Base-by-base conservation (phyloP, 2,113 vertebrate genomes). In the Xyliphius kryptos region DNA sequence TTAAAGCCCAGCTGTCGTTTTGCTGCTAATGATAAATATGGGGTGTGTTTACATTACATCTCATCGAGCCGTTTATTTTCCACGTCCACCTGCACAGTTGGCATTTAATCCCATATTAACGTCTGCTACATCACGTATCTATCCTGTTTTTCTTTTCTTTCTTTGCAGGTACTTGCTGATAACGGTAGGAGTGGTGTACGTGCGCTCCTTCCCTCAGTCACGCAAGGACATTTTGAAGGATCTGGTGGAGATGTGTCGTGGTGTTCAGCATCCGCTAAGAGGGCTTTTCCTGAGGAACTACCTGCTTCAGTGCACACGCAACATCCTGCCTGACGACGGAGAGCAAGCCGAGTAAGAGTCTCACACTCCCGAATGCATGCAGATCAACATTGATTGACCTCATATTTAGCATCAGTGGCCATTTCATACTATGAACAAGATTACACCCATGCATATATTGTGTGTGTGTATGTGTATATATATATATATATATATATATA, bases 191-290 rank as follows among this genome's bases (percentile, higher is more conserved):
- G 96, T 98, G 72, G 96, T 99, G 38, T 99, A 99, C 22, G 94
- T 99, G 44, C 93, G 94, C 78, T 98, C 96, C 52, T 99, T 97
- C 85, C 93, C 95, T n/a, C 96, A 99, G 83, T 99, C 96, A 53
- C 91, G 96, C 16, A 99, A 97, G 63, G 96, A 99, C 71, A 99
- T 99, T 61, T 77, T 99, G 68, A 99, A 99, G 84, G 96, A 99
- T 75, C 79, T 99, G 78, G 95, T 99, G n/a, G 96, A 99, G 80
- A 99, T 99, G 96, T 99, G 96, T 37, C 93, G 95, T 4, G 96
- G 96, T 3, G 96, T 99, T n/a, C 96, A 99, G 76, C 96, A 99
- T 80, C 96, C 96, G 0, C 84, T 99, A 43, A 83, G 95, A 41
- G 96, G 96, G 8, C 88, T 99, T 2, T 98, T 99, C 76, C 91